These are phyloP conservation scores for Threskiornis aethiopicus DNA, from an alignment of 2,797 vertebrate genomes.

Conservation along the genomic window DNA sequence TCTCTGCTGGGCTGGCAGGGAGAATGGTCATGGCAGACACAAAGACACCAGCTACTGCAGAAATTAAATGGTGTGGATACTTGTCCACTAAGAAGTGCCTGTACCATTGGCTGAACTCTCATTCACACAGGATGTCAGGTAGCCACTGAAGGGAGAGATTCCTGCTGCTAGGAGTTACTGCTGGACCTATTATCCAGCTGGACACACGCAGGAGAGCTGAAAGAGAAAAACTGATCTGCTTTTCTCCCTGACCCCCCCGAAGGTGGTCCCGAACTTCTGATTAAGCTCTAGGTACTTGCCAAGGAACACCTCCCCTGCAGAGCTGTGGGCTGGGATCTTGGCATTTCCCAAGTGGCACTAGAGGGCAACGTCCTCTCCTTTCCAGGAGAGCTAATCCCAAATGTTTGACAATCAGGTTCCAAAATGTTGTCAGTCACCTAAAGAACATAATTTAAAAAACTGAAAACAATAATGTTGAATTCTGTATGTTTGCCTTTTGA, in stretches of 20 bases:
- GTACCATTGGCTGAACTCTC: not conserved
- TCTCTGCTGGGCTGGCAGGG: not conserved
- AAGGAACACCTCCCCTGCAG: not conserved
- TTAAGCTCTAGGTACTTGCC: not conserved
- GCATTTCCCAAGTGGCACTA: not conserved
- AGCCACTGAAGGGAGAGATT: not conserved
- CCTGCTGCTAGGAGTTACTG: not conserved
- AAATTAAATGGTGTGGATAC: not conserved
- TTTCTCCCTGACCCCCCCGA: not conserved
- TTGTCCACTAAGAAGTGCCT: not conserved
- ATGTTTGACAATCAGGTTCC: not conserved
- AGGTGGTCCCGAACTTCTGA: not conserved
- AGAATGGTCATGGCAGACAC: not conserved
- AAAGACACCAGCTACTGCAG: not conserved
- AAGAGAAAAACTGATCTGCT: not conserved
- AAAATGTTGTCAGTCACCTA: not conserved
- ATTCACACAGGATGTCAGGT: not conserved
- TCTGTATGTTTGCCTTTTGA: not conserved
- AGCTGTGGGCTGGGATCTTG: not conserved
- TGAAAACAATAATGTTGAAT: not conserved
- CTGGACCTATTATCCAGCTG: not conserved
- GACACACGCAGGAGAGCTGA: not conserved
- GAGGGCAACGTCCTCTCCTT: not conserved
- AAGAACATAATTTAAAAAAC: not conserved
- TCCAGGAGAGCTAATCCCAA: not conserved